phyloP scores from a whole-genome alignment of 2,113 vertebrate genomes.

The Triplophysa tibetana region DNA sequence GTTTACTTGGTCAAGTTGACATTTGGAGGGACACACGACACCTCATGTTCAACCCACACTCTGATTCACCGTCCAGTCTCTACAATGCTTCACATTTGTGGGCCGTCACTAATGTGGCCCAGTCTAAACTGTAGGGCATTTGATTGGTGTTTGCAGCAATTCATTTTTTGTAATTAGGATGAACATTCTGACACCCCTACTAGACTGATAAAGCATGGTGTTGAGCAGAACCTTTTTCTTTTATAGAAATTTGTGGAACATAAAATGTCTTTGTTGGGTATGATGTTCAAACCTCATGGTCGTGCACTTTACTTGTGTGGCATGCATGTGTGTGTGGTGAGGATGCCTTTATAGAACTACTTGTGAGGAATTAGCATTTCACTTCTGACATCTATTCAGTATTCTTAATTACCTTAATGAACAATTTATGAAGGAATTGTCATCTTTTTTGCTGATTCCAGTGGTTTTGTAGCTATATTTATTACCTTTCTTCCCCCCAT shows the following conservation, averaged over 20 bases:
- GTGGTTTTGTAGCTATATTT: conserved; percentile 7
- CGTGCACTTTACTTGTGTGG: conserved; percentile 33
- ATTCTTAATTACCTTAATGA: background rate
- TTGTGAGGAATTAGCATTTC: background rate
- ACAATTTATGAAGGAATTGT: background rate
- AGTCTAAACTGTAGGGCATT: background rate
- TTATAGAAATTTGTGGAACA: background rate
- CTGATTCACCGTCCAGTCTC: background rate
- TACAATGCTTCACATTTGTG: background rate
- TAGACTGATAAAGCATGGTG: background rate
- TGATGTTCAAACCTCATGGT: conserved; percentile 19
- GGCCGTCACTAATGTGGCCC: background rate
- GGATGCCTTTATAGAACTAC: background rate
- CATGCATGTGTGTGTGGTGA: conserved; percentile 13
- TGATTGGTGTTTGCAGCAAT: conserved; percentile 16
- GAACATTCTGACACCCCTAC: background rate
- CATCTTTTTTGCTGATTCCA: background rate
- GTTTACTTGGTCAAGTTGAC: background rate
- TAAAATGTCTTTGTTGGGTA: background rate
- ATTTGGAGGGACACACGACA: background rate
- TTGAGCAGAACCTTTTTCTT: background rate
- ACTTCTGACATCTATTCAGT: background rate
- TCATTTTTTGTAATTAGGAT: background rate
- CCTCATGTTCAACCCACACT: conserved; percentile 10
- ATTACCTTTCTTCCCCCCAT: background rate